A percentile compares a stretch with the other conserved stretches of the same genome.
Evolutionary conservation across 2,113 vertebrate species (phyloP).

Genomic region (Myocastor coypus): DNA sequence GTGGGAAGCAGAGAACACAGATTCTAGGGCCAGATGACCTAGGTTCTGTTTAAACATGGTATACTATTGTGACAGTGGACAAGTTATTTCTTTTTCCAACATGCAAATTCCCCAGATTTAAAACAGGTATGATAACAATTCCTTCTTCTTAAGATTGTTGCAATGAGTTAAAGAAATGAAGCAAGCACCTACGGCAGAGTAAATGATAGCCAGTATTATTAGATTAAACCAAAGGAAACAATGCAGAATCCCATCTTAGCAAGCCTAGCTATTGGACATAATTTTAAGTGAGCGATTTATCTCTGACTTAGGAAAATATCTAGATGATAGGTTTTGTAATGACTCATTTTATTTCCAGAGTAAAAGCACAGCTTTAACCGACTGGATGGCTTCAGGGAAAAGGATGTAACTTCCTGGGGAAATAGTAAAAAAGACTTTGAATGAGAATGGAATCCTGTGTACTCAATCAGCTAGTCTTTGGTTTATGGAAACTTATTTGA

Average conservation of each 20-base stretch:
- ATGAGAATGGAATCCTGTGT: slow-evolving; percentile 23
- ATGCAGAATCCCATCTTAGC: not conserved
- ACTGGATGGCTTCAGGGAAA: slow-evolving; percentile 29
- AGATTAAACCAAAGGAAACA: not conserved
- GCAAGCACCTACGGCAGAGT: not conserved
- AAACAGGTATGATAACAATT: not conserved
- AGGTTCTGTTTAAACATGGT: not conserved
- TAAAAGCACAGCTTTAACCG: slow-evolving; percentile 27
- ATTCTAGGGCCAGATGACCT: not conserved
- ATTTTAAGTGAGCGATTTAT: not conserved
- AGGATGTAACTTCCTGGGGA: slow-evolving; percentile 42
- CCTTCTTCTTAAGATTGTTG: not conserved
- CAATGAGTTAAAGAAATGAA: not conserved
- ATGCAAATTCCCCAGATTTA: not conserved
- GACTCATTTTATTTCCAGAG: slow-evolving; percentile 58
- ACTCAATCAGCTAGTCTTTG: not conserved
- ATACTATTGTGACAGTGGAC: not conserved
- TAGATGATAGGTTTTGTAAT: slow-evolving; percentile 19
- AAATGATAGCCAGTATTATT: not conserved
- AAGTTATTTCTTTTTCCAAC: not conserved
- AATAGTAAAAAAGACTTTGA: slow-evolving; percentile 41
- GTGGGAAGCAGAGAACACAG: not conserved
- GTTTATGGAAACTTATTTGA: not conserved
- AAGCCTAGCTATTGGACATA: not conserved
- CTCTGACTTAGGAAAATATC: not conserved